phyloP scores from a whole-genome alignment of 2,888 invertebrate genomes.

The Epistrophe eligans region DNA sequence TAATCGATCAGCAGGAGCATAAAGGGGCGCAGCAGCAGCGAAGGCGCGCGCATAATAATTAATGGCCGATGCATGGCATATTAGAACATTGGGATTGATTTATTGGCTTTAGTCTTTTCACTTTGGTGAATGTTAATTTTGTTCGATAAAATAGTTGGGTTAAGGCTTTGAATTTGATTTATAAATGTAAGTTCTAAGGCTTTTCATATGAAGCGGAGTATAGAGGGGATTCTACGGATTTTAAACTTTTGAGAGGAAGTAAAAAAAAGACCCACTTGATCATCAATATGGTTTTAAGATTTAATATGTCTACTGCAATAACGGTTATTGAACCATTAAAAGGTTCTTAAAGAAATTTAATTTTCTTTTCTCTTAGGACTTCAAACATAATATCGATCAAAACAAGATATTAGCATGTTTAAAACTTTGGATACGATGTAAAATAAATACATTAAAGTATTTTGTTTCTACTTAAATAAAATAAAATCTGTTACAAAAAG shows the following conservation, averaged over 20 bases:
- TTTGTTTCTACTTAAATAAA: too few relatives aligned
- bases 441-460: too few relatives aligned
- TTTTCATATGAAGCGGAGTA: background rate
- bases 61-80: slow-evolving; percentile 64
- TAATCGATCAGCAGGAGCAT: slow-evolving; percentile 62
- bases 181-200: slow-evolving; percentile 43
- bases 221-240: background rate
- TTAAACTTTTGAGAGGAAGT: background rate
- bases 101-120: slow-evolving; percentile 46
- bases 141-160: slow-evolving; percentile 19
- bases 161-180: slow-evolving; percentile 31
- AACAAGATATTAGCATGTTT: too few relatives aligned
- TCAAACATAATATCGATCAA: too few relatives aligned
- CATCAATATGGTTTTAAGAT: too few relatives aligned
- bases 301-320: too few relatives aligned
- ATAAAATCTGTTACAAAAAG: too few relatives aligned
- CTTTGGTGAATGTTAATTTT: slow-evolving; percentile 42
- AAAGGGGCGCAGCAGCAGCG: slow-evolving; percentile 1
- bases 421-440: too few relatives aligned
- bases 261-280: too few relatives aligned
- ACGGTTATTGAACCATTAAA: too few relatives aligned
- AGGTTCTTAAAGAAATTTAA: too few relatives aligned
- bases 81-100: slow-evolving; percentile 66
- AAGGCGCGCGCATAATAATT: slow-evolving; percentile 64
- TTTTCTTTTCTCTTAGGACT: too few relatives aligned